Conservation (phyloP, 2,888 invertebrate species). For the Rhabditoides inermis region DNA sequence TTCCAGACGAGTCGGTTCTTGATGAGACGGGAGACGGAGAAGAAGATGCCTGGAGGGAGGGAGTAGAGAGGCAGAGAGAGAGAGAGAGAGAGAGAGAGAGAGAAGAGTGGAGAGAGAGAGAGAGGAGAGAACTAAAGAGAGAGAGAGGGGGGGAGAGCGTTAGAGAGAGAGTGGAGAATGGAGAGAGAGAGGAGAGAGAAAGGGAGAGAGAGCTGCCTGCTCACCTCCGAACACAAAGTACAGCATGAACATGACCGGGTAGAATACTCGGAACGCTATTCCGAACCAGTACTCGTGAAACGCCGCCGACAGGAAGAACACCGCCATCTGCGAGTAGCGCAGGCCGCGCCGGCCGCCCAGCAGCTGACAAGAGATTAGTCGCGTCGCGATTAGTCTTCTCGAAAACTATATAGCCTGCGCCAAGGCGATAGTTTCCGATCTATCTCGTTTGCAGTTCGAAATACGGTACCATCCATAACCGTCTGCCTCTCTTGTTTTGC, state of each 20-base stretch:
- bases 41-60: constrained; percentile 46
- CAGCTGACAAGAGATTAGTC: constrained; percentile 14
- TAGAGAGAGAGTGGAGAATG: too few species aligned
- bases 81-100: too few species aligned
- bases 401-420: not conserved
- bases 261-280: constrained; percentile 74
- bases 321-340: constrained; percentile 60
- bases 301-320: constrained; percentile 73
- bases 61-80: too few species aligned
- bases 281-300: constrained; percentile 80
- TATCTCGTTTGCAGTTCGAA: too few species aligned
- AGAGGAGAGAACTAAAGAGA: too few species aligned
- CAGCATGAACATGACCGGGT: constrained; percentile 72
- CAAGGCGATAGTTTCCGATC: too few species aligned
- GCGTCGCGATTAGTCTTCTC: not conserved
- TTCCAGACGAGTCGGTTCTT: constrained; percentile 62
- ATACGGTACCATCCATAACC: too few species aligned
- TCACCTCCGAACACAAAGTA: constrained; percentile 68
- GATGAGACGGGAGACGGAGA: constrained; percentile 57
- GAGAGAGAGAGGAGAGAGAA: too few species aligned
- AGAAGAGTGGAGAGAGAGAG: too few species aligned
- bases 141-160: too few species aligned
- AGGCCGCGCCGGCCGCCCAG: constrained; percentile 31
- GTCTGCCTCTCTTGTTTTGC: too few species aligned
- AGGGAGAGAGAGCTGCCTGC: too few species aligned